Evolutionary conservation across 2,113 vertebrate species (phyloP).

Genomic region (Xiphophorus maculatus): DNA sequence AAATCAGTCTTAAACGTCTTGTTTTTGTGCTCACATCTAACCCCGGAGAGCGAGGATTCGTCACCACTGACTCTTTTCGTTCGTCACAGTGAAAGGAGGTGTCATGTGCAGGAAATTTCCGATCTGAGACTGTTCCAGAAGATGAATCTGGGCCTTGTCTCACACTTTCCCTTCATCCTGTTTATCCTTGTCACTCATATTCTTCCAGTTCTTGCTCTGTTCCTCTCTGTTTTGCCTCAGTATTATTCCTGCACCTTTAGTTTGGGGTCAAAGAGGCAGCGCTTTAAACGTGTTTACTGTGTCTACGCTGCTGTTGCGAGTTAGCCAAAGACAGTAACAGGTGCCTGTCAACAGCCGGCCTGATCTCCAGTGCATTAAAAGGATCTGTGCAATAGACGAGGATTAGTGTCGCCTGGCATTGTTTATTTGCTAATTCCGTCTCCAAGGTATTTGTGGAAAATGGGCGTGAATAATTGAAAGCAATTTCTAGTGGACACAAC

Average conservation of each 20-base stretch:
- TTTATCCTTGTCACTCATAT: constrained; percentile 43
- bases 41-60: constrained; percentile 30
- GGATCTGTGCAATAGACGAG: constrained; percentile 77
- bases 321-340: constrained; percentile 77
- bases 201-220: constrained; percentile 21
- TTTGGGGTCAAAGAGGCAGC: constrained; percentile 57
- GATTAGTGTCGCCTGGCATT: constrained; percentile 80
- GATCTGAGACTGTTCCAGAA: constrained; percentile 40
- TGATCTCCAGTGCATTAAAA: constrained; percentile 78
- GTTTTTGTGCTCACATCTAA: constrained; percentile 42
- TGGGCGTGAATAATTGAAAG: constrained; percentile 82
- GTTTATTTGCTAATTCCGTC: constrained; percentile 83
- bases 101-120: constrained; percentile 44
- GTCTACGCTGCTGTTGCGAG: constrained; percentile 74
- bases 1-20: constrained; percentile 37
- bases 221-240: constrained; percentile 33
- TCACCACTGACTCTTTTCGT: constrained; percentile 45
- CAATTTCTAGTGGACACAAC: constrained; percentile 76
- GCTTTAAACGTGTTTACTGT: constrained; percentile 76
- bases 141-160: constrained; percentile 44
- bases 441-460: constrained; percentile 80
- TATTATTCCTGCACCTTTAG: constrained; percentile 51
- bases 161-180: constrained; percentile 49
- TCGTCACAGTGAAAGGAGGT: constrained; percentile 39
- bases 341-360: constrained; percentile 77